Percentiles rank a stretch among this genome's conserved stretches.
phyloP scores from a whole-genome alignment of 2,888 invertebrate genomes.

The Pyrrhia umbra region DNA sequence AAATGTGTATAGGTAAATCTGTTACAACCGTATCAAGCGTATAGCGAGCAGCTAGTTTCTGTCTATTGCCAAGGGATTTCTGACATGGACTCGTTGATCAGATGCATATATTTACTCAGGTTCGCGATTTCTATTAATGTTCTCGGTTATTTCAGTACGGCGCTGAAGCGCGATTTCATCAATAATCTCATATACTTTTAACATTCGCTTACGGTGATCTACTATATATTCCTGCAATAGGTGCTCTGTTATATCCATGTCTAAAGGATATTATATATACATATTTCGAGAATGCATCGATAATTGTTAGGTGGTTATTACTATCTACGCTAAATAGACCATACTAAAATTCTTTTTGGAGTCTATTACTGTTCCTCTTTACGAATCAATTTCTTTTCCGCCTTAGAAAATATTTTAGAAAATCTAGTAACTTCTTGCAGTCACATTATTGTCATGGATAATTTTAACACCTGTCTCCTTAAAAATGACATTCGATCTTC shows the following conservation, averaged over 20 bases:
- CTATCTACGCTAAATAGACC: too few species aligned
- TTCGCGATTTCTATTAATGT: background rate
- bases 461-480: too few species aligned
- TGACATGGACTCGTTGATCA: background rate
- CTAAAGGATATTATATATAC: conserved; percentile 10
- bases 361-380: too few species aligned
- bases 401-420: too few species aligned
- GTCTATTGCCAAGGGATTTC: conserved; percentile 1
- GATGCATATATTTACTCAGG: background rate
- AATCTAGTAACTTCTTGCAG: too few species aligned
- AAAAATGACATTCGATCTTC: too few species aligned
- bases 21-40: conserved; percentile 5
- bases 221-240: conserved; percentile 1
- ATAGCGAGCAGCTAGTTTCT: conserved; percentile 9
- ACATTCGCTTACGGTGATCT: conserved; percentile 4
- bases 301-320: conserved; percentile 4
- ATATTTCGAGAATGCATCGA: conserved; percentile 16
- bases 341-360: too few species aligned
- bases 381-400: too few species aligned
- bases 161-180: conserved; percentile 1
- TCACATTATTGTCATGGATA: too few species aligned
- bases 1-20: conserved; percentile 6
- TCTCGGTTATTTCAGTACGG: conserved; percentile 5
- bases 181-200: conserved; percentile 11
- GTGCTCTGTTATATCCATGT: conserved; percentile 7